Evolutionary conservation across 2,797 vertebrate genomes (phyloP).

Genomic region (Pipistrellus pipistrellus): DNA sequence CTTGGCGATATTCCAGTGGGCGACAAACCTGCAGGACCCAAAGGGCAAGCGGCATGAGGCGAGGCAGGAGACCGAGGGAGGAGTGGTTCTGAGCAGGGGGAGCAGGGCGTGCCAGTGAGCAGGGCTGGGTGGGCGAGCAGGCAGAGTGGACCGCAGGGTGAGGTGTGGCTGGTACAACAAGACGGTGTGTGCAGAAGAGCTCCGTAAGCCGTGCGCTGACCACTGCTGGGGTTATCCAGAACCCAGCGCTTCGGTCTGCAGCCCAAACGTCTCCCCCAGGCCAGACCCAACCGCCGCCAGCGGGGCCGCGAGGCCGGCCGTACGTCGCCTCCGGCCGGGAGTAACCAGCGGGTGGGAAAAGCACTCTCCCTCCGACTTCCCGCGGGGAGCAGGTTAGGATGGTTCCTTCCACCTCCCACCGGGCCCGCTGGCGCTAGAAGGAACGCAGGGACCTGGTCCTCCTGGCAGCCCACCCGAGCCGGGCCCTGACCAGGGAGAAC

Average conservation of each 20-base stretch:
- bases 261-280: not conserved
- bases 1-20: constrained; percentile 99
- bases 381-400: not conserved
- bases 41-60: not conserved
- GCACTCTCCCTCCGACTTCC: not conserved
- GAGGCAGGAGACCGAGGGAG: not conserved
- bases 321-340: not conserved
- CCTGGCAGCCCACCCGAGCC: not conserved
- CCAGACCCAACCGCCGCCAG: not conserved
- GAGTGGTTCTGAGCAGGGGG: no score
- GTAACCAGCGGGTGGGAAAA: not conserved
- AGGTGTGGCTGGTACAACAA: not conserved
- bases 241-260: not conserved
- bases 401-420: not conserved
- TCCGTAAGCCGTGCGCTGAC: not conserved
- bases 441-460: not conserved
- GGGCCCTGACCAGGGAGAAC: not conserved
- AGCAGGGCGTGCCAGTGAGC: not conserved
- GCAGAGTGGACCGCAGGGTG: no score
- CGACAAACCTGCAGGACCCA: constrained; percentile 93
- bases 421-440: not conserved
- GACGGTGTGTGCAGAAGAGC: not conserved
- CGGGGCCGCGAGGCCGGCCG: not conserved
- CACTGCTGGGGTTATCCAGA: not conserved
- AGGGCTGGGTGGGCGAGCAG: not conserved